Percentiles rank a stretch among this genome's conserved stretches.
phyloP scores from a whole-genome alignment of 1,140 invertebrate species.

The Formica selysi region DNA sequence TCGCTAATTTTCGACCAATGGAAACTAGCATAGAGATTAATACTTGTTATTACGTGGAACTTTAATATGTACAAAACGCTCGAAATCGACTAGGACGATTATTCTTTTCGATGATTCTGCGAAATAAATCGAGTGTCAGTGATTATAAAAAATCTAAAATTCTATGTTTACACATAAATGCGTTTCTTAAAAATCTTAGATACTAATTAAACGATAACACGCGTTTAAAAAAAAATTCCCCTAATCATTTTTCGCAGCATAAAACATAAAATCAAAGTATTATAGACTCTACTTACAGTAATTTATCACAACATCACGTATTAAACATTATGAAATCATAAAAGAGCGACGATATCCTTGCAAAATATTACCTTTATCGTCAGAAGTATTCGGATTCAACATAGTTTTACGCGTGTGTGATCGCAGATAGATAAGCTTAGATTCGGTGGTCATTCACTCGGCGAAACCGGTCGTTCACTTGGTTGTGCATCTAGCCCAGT shows the following conservation, averaged over 20 bases:
- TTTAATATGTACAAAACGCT: neutral
- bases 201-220: neutral
- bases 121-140: neutral
- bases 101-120: conserved; percentile 7
- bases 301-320: neutral
- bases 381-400: neutral
- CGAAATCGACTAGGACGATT: neutral
- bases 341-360: neutral
- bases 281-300: neutral
- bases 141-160: conserved; percentile 7
- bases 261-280: neutral
- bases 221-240: neutral
- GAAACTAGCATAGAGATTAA: conserved; percentile 14
- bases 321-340: neutral
- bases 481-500: conserved; percentile 33
- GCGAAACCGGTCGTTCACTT: conserved; percentile 34
- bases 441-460: conserved; percentile 50
- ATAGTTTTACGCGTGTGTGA: neutral
- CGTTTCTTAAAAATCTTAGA: neutral
- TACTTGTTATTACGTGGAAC: neutral
- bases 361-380: neutral
- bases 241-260: neutral
- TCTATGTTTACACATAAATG: neutral
- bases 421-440: conserved; percentile 14
- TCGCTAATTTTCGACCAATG: neutral